Base-by-base conservation (phyloP, 2,888 invertebrate species). In the Tinea pellionella region DNA sequence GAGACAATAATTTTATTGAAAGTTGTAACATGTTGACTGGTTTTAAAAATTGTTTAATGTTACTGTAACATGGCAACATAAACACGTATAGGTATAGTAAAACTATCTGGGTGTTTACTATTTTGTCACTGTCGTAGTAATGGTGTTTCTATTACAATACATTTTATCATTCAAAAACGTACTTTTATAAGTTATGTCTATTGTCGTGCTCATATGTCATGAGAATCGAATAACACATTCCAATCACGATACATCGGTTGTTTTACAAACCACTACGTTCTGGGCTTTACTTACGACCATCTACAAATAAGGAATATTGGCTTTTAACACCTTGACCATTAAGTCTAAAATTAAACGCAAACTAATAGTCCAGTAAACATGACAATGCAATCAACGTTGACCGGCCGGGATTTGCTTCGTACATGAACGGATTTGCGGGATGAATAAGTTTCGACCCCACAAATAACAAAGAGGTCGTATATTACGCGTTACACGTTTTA, bases 341-440 rank as follows among this genome's bases (percentile, higher is more conserved):
- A 70, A 68, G 69, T 65, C 63, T 56, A 61, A 64, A 68, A 66
- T 78, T 53, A 62, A 29, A n/a, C 60, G 60, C 16, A 37, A 53
- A 15, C 53, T 37, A 42, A 60, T 59, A 63, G 74, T 71, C 75
- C 74, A 73, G 74, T 76, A 78, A 80, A 85, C 83, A 86, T 85
- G 87, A 86, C 87, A 86, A 84, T 83, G 87, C 87, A 86, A 86
- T 87, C 86, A 86, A 79, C 85, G 86, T 81, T 86, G 87, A 87
- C 87, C 87, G 82, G 73, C 77, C 79, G 77, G 86, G 87, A 85
- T 86, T 87, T 86, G 79, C 75, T 78, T 85, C 85, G 81, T 85
- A 86, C 87, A 86, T 84, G 86, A 83, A 74, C 81, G 86, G 87
- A 85, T 86, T 86, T 87, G 78, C 78, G 74, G 85, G 86, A 85